These are phyloP conservation scores for Amblyopsis rosae DNA, from an alignment of 2,113 vertebrate genomes.

Conservation along the genomic window DNA sequence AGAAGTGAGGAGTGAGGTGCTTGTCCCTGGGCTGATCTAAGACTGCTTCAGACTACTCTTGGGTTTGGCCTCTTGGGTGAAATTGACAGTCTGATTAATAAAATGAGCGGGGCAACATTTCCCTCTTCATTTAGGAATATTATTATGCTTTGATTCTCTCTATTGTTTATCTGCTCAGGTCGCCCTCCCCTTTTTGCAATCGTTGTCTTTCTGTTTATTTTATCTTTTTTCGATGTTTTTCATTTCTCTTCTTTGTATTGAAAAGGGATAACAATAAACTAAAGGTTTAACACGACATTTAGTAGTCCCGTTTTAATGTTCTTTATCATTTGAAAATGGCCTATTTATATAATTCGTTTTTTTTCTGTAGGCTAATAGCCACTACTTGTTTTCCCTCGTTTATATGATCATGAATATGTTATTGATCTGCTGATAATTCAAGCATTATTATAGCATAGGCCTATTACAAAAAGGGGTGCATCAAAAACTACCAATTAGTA, in stretches of 20 bases:
- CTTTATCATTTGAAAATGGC: too few species aligned
- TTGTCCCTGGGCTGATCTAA: conserved; percentile 88
- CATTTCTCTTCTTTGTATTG: not conserved
- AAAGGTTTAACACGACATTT: not conserved
- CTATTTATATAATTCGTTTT: too few species aligned
- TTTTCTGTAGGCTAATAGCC: not conserved
- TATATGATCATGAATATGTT: not conserved
- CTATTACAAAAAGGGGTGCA: too few species aligned
- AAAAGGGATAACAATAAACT: not conserved
- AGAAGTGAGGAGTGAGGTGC: conserved; percentile 89
- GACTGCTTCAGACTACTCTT: conserved; percentile 90
- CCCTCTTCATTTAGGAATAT: conserved; percentile 99
- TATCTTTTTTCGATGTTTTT: conserved; percentile 47
- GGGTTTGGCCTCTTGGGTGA: conserved; percentile 99
- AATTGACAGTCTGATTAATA: conserved; percentile 99
- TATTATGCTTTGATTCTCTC: conserved; percentile 99
- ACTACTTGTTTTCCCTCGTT: not conserved
- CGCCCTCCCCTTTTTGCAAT: conserved; percentile 51
- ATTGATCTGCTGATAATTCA: conserved; percentile 3
- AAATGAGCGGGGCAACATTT: conserved; percentile 97
- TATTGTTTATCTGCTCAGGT: conserved; percentile 88
- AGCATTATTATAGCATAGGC: conserved; percentile 8
- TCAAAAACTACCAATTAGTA: too few species aligned
- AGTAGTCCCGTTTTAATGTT: not conserved
- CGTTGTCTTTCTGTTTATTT: conserved; percentile 56